Evolutionary conservation across 2,797 vertebrate species (phyloP).

Genomic region (Argyrosomus regius): DNA sequence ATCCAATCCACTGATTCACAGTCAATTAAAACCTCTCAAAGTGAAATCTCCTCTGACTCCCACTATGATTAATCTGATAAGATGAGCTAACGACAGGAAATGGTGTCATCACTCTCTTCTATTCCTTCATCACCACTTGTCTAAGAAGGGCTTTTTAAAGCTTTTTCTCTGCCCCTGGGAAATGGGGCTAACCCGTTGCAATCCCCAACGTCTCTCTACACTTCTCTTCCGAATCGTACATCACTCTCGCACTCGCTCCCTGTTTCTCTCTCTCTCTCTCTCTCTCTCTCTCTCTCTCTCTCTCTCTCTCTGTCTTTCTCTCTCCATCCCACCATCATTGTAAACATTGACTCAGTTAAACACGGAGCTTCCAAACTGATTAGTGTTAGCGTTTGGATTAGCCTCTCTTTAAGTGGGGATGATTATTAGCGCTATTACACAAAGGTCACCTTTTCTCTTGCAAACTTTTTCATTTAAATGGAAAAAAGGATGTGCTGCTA

Average conservation of each 20-base stretch:
- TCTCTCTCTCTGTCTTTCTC: constrained; percentile 48
- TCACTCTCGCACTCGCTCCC: constrained; percentile 58
- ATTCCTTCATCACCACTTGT: constrained; percentile 86
- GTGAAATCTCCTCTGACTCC: constrained; percentile 85
- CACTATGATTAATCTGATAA: constrained; percentile 88
- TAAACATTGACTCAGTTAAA: constrained; percentile 86
- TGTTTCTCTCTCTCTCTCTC: constrained; percentile 52
- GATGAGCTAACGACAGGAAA: constrained; percentile 88
- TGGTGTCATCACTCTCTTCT: constrained; percentile 85
- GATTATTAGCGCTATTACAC: constrained; percentile 82
- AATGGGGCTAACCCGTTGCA: constrained; percentile 82
- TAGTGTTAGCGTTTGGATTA: constrained; percentile 86
- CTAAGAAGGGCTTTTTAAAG: constrained; percentile 86
- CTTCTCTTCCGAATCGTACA: constrained; percentile 73
- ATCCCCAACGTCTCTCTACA: constrained; percentile 82
- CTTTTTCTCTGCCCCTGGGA: constrained; percentile 77
- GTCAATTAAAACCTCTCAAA: constrained; percentile 89
- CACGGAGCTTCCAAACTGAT: constrained; percentile 82
- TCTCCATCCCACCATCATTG: constrained; percentile 76
- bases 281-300: constrained; percentile 59
- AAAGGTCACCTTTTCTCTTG: constrained; percentile 83
- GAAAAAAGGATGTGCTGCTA: constrained; percentile 53
- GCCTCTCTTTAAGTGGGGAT: constrained; percentile 83
- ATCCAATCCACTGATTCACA: constrained; percentile 86
- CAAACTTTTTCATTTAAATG: constrained; percentile 74